A percentile compares a stretch with the other conserved stretches of the same genome.
Conservation (phyloP, 2,797 vertebrate genomes). For the Premnoplex brunnescens region DNA sequence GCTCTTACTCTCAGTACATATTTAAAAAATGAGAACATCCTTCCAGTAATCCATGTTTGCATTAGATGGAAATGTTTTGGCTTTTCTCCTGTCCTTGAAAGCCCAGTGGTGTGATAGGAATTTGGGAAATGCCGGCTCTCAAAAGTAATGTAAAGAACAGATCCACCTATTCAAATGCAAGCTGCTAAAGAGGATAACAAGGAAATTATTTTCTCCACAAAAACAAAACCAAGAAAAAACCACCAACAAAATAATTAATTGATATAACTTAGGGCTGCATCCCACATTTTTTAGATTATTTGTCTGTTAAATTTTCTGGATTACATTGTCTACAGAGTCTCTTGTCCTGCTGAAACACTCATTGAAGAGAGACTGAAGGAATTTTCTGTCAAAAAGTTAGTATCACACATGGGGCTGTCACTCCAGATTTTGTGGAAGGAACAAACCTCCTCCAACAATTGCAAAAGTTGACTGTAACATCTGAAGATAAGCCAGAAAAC, state of each 20-base stretch:
- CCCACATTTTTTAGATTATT: background rate
- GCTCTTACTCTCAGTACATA: slow-evolving; percentile 43
- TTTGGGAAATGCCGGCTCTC: slow-evolving; percentile 62
- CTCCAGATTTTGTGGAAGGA: background rate
- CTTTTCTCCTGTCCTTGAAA: slow-evolving; percentile 62
- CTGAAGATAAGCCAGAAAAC: background rate
- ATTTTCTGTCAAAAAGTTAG: slow-evolving; percentile 4
- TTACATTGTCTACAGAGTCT: background rate
- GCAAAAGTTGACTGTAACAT: background rate
- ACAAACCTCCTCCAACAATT: background rate
- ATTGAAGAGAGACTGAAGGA: background rate
- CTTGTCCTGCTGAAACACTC: background rate
- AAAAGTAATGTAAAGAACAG: slow-evolving; percentile 64
- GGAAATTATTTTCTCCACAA: background rate
- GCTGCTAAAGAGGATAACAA: slow-evolving; percentile 33
- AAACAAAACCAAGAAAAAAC: background rate
- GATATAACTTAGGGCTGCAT: background rate
- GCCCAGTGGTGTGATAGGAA: slow-evolving; percentile 58
- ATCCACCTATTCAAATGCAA: slow-evolving; percentile 55
- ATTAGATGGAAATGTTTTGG: slow-evolving; percentile 62
- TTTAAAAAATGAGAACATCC: slow-evolving; percentile 66
- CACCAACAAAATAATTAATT: background rate
- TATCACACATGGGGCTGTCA: slow-evolving; percentile 2
- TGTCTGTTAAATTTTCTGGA: background rate
- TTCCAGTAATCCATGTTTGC: slow-evolving; percentile 66